phyloP scores from a whole-genome alignment of 1,140 invertebrate species.

The Cataglyphis hispanica region DNA sequence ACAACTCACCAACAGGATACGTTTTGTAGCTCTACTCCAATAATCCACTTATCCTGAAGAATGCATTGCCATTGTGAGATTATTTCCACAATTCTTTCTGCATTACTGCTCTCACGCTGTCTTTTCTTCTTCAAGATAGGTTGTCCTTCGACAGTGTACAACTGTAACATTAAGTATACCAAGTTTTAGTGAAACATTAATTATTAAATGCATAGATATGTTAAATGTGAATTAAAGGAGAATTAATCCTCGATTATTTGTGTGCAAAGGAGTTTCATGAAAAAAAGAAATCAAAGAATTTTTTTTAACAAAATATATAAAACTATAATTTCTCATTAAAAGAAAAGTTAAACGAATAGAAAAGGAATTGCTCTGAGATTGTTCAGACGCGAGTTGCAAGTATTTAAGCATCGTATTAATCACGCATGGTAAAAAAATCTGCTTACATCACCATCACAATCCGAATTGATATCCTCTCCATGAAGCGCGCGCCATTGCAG shows the following conservation, averaged over 20 bases:
- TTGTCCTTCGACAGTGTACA: slow-evolving; percentile 71
- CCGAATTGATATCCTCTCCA: slow-evolving; percentile 63
- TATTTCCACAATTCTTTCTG: slow-evolving; percentile 58
- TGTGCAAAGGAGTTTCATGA: too few relatives aligned
- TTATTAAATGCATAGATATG: too few relatives aligned
- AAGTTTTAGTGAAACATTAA: not conserved
- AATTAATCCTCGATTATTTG: too few relatives aligned
- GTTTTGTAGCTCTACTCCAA: slow-evolving; percentile 78
- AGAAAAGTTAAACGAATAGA: not conserved
- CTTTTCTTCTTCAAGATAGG: slow-evolving; percentile 72
- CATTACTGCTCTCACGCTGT: not conserved
- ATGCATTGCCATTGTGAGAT: slow-evolving; percentile 76
- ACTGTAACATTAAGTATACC: slow-evolving; percentile 67
- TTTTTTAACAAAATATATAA: not conserved
- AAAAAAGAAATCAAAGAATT: not conserved
- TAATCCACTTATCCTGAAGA: slow-evolving; percentile 80
- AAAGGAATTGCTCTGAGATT: not conserved
- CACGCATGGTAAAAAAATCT: not conserved
- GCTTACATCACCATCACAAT: slow-evolving; percentile 78
- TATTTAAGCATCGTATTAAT: slow-evolving; percentile 7
- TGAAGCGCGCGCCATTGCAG: slow-evolving; percentile 66
- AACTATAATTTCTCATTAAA: not conserved
- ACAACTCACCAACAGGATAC: slow-evolving; percentile 77
- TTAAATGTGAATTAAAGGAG: too few relatives aligned
- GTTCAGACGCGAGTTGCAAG: too few relatives aligned